Evolutionary conservation across 2,888 invertebrate genomes (phyloP).

Genomic region (Scaptomyza reducta): DNA sequence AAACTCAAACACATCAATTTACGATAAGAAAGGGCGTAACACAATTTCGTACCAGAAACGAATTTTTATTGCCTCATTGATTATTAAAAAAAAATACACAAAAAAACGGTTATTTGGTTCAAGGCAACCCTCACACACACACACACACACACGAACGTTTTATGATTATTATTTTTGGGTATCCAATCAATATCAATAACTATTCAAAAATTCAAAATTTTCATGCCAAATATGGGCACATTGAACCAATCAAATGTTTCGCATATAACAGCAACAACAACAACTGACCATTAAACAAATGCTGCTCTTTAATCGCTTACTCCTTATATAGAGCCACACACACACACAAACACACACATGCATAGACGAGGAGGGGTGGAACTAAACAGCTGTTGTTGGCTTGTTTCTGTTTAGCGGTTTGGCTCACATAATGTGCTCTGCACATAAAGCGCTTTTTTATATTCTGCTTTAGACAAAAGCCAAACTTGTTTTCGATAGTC

Average conservation of each 20-base stretch:
- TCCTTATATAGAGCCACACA: not conserved
- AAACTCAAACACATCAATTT: too few species aligned
- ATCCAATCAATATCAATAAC: conserved; percentile 39
- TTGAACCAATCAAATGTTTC: conserved; percentile 25
- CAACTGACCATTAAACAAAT: conserved; percentile 32
- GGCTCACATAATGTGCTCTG: conserved; percentile 41
- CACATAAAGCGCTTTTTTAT: conserved; percentile 42
- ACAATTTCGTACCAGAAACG: not conserved
- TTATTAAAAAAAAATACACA: not conserved
- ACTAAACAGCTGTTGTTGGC: conserved; percentile 10
- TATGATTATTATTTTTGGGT: not conserved
- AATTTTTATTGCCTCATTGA: conserved; percentile 21
- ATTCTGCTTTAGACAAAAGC: conserved; percentile 33
- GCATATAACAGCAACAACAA: conserved; percentile 5
- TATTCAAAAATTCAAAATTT: conserved; percentile 34
- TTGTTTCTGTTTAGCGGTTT: conserved; percentile 38
- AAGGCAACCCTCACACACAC: conserved; percentile 22
- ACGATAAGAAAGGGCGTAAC: not conserved
- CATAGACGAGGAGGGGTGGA: not conserved
- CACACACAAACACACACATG: not conserved
- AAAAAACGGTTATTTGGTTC: conserved; percentile 25
- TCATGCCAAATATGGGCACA: conserved; percentile 55
- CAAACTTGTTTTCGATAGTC: conserved; percentile 49
- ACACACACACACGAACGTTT: conserved; percentile 9
- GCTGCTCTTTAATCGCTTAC: conserved; percentile 6